Base-by-base conservation (phyloP, 2,113 vertebrate genomes). In the Rhynchopsitta pachyrhyncha region DNA sequence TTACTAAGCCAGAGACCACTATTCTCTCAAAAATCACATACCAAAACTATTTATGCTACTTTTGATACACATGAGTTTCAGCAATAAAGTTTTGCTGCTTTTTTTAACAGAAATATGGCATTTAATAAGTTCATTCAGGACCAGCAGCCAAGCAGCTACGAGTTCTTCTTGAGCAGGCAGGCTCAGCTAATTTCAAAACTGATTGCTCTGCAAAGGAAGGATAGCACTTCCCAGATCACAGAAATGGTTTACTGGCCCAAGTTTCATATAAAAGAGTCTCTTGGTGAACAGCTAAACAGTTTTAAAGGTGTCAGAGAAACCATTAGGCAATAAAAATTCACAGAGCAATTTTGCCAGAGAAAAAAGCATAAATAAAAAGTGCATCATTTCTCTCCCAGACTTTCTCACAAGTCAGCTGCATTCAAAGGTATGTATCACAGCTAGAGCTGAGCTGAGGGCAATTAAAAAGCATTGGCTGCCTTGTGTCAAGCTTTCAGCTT, bases 231-330 rank as follows among this genome's bases (percentile, higher is more conserved):
- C 57, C 84, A 87, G 70, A 85, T 70, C 89, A 52, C 70, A 85
- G 86, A 82, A 85, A 94, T 67, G 44, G 57, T 93, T 93, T 92
- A 91, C 55, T 44, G 74, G 81, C 74, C 62, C 75, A 76, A 62
- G 70, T 66, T n/a, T 90, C 59, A 29, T 42, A 91, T 82, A 88
- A 95, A 95, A 85, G 17, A 82, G 77, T 76, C 70, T 94, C 92
- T 67, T 47, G 44, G 84, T 94, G 90, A 90, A 82, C 49, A 91
- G 41, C 71, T 91, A 82, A 91, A 79, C 75, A 82, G 63, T 92
- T 94, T 95, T 77, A 91, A 93, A 87, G 50, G 67, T 95, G 91
- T 78, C 83, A 93, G 82, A 90, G 75, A 95, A 96, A 70, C 82
- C 82, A 95, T 85, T 85, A 80, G 44, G 78, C 2, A 4, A 79